These are phyloP conservation scores for Parotia lawesii DNA, from an alignment of 2,113 vertebrate species.

Conservation along the genomic window DNA sequence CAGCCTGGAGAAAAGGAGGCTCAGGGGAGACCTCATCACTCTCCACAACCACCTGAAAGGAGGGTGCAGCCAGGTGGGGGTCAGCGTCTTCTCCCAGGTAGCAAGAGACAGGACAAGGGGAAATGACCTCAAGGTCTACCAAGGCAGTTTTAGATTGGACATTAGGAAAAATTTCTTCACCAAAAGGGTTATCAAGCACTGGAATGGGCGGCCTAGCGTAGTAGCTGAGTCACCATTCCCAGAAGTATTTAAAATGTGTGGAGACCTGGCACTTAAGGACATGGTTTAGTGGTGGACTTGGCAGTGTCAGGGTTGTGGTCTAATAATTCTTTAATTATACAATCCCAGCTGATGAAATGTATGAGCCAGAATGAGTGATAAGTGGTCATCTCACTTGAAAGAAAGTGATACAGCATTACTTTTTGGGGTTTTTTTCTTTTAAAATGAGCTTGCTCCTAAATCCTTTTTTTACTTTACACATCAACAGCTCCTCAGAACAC, in stretches of 20 bases:
- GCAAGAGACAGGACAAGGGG: neutral
- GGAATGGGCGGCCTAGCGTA: neutral
- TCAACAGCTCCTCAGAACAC: neutral
- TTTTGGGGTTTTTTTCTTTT: neutral
- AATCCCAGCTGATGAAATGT: neutral
- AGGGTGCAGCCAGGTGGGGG: rapidly evolving
- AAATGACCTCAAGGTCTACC: neutral
- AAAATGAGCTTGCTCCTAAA: neutral
- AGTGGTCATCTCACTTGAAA: neutral
- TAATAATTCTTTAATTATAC: neutral
- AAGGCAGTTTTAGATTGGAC: neutral
- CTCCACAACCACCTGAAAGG: too few species aligned
- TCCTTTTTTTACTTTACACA: neutral
- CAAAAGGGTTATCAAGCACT: neutral
- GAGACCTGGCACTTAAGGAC: neutral
- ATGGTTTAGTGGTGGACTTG: neutral
- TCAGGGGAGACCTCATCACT: neutral
- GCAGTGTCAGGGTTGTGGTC: neutral
- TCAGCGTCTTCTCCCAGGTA: neutral
- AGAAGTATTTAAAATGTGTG: neutral
- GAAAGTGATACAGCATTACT: neutral
- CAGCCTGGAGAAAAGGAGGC: neutral
- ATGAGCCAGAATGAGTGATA: neutral
- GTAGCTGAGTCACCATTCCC: neutral
- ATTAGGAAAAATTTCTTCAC: neutral